A percentile compares a stretch with the other conserved stretches of the same genome.
phyloP scores from a whole-genome alignment of 2,113 vertebrate genomes.

The Ceyx cyanopectus region DNA sequence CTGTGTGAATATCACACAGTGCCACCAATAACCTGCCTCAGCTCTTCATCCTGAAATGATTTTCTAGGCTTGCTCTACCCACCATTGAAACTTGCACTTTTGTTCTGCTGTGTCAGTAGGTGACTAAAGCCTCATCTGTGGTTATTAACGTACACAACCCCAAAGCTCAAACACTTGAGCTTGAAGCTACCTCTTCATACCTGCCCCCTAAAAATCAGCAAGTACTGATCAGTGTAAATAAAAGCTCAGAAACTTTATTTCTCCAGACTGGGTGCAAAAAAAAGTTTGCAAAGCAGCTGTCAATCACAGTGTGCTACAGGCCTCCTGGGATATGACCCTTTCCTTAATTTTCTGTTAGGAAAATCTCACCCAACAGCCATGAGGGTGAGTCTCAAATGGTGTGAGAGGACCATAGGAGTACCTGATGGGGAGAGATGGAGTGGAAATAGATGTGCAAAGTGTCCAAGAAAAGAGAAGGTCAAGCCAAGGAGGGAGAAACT shows the following conservation, averaged over 20 bases:
- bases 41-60: background rate
- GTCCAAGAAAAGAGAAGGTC: background rate
- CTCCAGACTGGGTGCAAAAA: background rate
- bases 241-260: background rate
- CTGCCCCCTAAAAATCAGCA: background rate
- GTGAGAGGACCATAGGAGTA: background rate
- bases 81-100: background rate
- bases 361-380: background rate
- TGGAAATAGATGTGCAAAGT: background rate
- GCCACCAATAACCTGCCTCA: background rate
- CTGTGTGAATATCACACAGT: background rate
- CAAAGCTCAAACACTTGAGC: background rate
- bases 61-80: background rate
- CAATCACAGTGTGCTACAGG: no score
- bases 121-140: background rate
- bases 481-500: background rate
- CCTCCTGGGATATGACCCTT: background rate
- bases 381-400: background rate
- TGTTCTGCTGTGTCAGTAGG: background rate
- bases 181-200: background rate
- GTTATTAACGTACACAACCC: background rate
- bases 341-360: background rate
- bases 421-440: background rate
- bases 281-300: background rate
- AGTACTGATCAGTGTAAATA: background rate